Evolutionary conservation across 1,140 invertebrate genomes (phyloP), one percentile per base, ranked within the genome.

Genomic region (Drosophila simulans): DNA sequence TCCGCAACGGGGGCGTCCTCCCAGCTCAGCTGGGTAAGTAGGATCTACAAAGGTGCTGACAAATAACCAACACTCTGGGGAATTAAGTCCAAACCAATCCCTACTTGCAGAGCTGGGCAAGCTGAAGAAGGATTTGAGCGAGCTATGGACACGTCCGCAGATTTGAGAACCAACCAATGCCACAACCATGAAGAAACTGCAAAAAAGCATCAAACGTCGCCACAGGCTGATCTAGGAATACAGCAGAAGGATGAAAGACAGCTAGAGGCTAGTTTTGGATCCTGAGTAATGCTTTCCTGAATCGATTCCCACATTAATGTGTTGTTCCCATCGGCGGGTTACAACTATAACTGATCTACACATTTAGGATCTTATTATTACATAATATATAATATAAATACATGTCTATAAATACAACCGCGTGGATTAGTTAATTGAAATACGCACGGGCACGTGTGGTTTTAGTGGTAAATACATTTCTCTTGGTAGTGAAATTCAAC

Each of bases 81-180:
- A 27, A 57, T 53, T 45, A 56, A 76, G 58, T 63, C 27, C 46
- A 34, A 25, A 15, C 43, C 27, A 46, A 49, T 48, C 39, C 49
- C 22, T 46, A 15, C 20, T 71, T 79, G 4, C 51, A 91, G 90
- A 91, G n/a, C 80, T 91, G 15, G 86, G 83, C 25, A 91, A 91
- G 59, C 55, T 91, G 49, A 85, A 90, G 42, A 91, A 91, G 69
- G 90, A 91, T 54, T 51, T 91, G 49, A 91, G 76, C 45, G 90
- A 91, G 34, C 76, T 91, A 2, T 91, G 90, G 90, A 86, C 90
- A 11, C 70, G 90, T 20, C 90, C 90, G 69, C 90, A 91, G 60
- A 90, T 91, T 60, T 91, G 90, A 91, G 88, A 80, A 35, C 60
- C 72, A 71, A 49, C 69, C 48, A 15, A n/a, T 3, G 58, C 64